phyloP scores from a whole-genome alignment of 2,888 invertebrate genomes.

The Drosophila falleni region DNA sequence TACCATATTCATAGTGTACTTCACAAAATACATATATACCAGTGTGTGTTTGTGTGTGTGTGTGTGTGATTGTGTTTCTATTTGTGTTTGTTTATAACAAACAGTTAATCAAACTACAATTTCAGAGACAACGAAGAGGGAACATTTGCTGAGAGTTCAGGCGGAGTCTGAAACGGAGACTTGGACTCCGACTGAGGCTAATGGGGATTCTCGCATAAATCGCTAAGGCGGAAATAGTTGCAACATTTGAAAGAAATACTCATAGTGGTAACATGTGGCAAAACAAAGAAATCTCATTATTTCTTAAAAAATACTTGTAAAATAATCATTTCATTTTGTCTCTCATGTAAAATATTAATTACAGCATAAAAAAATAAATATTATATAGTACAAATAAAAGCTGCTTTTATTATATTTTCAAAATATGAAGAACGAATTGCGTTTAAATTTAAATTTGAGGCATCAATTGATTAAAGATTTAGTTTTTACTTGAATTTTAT shows the following conservation, averaged over 20 bases:
- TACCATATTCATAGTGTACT: constrained; percentile 4
- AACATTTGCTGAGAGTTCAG: constrained; percentile 11
- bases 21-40: neutral
- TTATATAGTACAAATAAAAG: too few species aligned
- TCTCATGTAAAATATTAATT: too few species aligned
- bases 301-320: too few species aligned
- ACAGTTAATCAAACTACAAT: constrained; percentile 44
- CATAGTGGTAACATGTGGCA: constrained; percentile 20
- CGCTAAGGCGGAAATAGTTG: constrained; percentile 20
- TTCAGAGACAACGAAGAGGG: neutral
- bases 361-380: too few species aligned
- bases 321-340: too few species aligned
- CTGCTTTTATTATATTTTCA: too few species aligned
- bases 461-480: too few species aligned
- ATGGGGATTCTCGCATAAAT: constrained; percentile 31
- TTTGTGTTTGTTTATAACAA: constrained; percentile 7
- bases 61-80: neutral
- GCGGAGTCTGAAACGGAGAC: neutral
- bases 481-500: too few species aligned
- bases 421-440: too few species aligned
- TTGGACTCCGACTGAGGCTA: neutral
- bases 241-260: constrained; percentile 7
- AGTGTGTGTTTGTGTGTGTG: constrained; percentile 2
- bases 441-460: too few species aligned
- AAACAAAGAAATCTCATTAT: too few species aligned